Base-by-base conservation (phyloP, 2,113 vertebrate species). In the Sylvicapra grimmia region DNA sequence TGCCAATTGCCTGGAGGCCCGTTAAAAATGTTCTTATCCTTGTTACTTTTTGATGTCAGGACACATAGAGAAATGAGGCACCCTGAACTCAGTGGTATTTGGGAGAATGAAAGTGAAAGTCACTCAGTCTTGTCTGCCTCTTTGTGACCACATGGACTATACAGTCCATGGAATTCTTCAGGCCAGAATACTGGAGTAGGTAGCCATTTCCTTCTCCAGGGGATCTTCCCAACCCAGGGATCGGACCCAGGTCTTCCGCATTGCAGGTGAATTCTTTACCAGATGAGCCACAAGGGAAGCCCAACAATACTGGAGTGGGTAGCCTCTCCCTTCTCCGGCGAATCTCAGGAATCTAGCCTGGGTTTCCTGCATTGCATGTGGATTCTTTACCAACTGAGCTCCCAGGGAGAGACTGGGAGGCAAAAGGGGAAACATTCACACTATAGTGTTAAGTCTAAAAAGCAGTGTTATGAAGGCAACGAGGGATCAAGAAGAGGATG, bases 171-270 rank as follows among this genome's bases (percentile, higher is more conserved):
- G 36, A 13, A 40, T 25, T 75, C 68, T 40, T 1, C 68, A 75
- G 68, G 36, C 36, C 68, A 75, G 68, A 75, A 25, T 25, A 72
- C 65, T 36, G n/a, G n/a, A 36, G 9, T 23, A 10, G n/a, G 65
- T 72, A 36, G 19, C 65, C 65, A 21, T 72, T 72, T 10, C 65
- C 36, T 75, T 40, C 68, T 75, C 68, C 68, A 72, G n/a, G 3
- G 68, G 5, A 23, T 40, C 68, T 23, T 40, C 68, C 68, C 68
- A 75, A 75, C 10, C 68, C 19, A 40, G 68, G 68, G n/a, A 75
- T 40, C 3, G 0, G 40, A 75, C 68, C 19, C n/a, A 75, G 36
- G 68, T 75, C n/a, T 75, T 12, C 10, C 1, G 0, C 19, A 40
- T 23, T 72, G n/a, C n/a, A 75, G 68, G n/a, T 40, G n/a, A 19